phyloP scores from a whole-genome alignment of 1,140 invertebrate species.

The Drosophila pallidifrons region DNA sequence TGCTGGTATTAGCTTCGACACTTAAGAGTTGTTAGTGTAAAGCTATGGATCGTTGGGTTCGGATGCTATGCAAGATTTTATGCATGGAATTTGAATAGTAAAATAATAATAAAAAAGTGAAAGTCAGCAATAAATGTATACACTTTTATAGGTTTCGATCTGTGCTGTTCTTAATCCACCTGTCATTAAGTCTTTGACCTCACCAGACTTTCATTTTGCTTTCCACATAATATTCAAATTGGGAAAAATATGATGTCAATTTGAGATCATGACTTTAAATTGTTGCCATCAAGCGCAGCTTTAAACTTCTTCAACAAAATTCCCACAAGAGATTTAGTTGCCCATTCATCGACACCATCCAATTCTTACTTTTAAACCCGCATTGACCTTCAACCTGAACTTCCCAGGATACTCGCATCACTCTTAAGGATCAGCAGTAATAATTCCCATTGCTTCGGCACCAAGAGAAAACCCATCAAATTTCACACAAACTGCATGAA shows the following conservation, averaged over 20 bases:
- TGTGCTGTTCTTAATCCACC: no score
- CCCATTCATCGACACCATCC: slow-evolving; percentile 2
- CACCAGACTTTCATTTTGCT: no score
- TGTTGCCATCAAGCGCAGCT: background rate
- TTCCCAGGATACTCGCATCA: slow-evolving; percentile 50
- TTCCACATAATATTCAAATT: no score
- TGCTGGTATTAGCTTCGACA: slow-evolving; percentile 64
- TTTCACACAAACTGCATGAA: slow-evolving; percentile 53
- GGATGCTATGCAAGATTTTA: slow-evolving; percentile 55
- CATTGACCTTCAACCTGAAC: slow-evolving; percentile 54
- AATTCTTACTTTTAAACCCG: slow-evolving; percentile 36
- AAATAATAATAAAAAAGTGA: background rate
- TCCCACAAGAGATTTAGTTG: background rate
- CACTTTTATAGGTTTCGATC: no score
- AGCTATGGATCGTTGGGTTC: slow-evolving; percentile 43
- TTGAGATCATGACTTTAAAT: background rate
- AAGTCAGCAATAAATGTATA: background rate
- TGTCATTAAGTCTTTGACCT: no score
- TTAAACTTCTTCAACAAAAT: background rate
- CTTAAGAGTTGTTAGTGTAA: slow-evolving; percentile 25
- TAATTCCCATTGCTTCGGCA: slow-evolving; percentile 56
- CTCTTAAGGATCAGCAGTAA: slow-evolving; percentile 42
- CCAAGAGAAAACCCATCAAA: slow-evolving; percentile 50
- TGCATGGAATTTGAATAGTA: slow-evolving; percentile 31
- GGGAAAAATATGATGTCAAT: no score